Evolutionary conservation across 2,797 vertebrate species (phyloP).

Genomic region (Chloroceryle amazona): DNA sequence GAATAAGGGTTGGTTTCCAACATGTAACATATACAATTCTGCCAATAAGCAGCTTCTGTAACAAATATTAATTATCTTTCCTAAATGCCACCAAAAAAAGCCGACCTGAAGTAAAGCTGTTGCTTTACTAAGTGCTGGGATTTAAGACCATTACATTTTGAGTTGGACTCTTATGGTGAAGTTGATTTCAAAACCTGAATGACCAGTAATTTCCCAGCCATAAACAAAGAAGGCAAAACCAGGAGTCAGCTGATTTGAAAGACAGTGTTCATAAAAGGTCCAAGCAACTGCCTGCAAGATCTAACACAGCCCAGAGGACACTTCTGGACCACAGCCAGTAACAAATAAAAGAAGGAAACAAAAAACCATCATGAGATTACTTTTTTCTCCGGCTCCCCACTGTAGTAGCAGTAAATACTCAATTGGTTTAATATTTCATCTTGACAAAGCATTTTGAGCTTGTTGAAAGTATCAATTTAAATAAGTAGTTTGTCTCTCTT

Average conservation of each 20-base stretch:
- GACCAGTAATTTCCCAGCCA: background rate
- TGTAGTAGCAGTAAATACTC: background rate
- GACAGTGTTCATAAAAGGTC: background rate
- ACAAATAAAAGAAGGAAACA: background rate
- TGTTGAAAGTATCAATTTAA: background rate
- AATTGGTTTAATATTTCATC: background rate
- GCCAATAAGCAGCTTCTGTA: background rate
- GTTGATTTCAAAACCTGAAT: background rate
- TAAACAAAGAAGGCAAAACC: background rate
- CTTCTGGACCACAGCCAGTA: background rate
- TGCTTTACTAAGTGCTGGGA: background rate
- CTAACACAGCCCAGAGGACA: background rate
- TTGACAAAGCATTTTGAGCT: background rate
- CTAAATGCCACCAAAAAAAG: background rate
- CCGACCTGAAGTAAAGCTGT: background rate
- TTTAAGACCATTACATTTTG: background rate
- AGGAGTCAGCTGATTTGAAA: slow-evolving; percentile 28
- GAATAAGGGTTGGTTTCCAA: background rate
- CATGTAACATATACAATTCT: background rate
- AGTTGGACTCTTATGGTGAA: background rate
- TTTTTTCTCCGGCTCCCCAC: background rate
- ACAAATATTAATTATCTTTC: background rate
- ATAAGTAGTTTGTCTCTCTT: background rate
- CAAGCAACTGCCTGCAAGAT: background rate
- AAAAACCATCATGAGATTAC: background rate